These are phyloP conservation scores for Frieseomelitta varia DNA, from an alignment of 1,140 invertebrate genomes.

Conservation along the genomic window DNA sequence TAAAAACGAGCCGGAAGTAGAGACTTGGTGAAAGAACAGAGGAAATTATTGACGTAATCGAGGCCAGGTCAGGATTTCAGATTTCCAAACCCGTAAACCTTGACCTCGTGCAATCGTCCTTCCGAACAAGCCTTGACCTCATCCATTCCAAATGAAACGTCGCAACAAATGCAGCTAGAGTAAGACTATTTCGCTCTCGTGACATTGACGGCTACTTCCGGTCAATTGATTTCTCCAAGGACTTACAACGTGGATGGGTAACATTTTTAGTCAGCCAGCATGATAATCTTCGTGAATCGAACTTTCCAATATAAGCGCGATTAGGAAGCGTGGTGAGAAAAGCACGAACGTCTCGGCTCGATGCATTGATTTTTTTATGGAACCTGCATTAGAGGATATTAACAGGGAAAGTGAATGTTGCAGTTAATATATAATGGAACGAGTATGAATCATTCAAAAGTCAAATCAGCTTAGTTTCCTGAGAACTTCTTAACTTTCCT, in stretches of 20 bases:
- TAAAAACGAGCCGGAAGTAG: not conserved
- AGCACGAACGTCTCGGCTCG: not conserved
- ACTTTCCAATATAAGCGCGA: not conserved
- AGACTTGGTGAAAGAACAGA: not conserved
- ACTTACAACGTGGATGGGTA: not conserved
- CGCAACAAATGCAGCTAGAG: not conserved
- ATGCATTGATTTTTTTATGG: constrained; percentile 22
- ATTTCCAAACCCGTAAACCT: constrained; percentile 45
- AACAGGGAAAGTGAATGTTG: constrained; percentile 12
- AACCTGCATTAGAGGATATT: not conserved
- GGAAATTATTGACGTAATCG: not conserved
- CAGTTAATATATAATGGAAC: not conserved
- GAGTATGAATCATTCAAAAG: not conserved
- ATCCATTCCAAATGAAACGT: not conserved
- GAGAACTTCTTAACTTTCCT: too few relatives aligned
- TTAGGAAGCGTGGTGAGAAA: not conserved
- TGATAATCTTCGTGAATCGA: not conserved
- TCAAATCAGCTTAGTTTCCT: not conserved
- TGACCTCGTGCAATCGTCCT: constrained; percentile 50
- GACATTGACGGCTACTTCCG: not conserved
- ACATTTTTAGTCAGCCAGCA: not conserved
- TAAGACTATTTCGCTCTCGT: not conserved
- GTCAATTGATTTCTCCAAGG: not conserved
- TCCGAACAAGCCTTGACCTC: constrained; percentile 28
- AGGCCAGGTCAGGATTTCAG: constrained; percentile 17